These are phyloP conservation scores for Cremastinae sp. DNA, from an alignment of 2,888 invertebrate genomes.

Conservation along the genomic window DNA sequence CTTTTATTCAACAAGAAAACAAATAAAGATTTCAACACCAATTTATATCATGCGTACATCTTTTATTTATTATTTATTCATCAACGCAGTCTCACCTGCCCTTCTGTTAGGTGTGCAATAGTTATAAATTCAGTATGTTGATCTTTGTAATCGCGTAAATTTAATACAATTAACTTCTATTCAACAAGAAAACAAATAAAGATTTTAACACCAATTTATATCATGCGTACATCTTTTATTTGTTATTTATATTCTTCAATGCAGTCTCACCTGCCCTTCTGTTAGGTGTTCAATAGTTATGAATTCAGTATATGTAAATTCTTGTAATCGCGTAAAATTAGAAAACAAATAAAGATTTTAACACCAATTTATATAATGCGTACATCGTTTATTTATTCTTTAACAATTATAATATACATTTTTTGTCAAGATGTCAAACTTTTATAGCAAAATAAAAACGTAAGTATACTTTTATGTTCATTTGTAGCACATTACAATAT, in stretches of 20 bases:
- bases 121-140: conserved; percentile 57
- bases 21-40: too few species aligned
- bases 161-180: conserved; percentile 56
- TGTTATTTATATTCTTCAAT: conserved; percentile 40
- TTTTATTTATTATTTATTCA: too few species aligned
- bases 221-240: neutral
- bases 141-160: conserved; percentile 59
- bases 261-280: conserved; percentile 36
- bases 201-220: conserved; percentile 18
- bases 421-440: too few species aligned
- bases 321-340: conserved; percentile 59
- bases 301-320: conserved; percentile 56
- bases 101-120: conserved; percentile 52
- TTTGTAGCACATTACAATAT: too few species aligned
- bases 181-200: conserved; percentile 17
- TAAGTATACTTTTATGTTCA: too few species aligned
- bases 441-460: too few species aligned
- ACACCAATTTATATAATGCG: conserved; percentile 1
- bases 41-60: too few species aligned
- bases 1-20: too few species aligned
- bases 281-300: conserved; percentile 56
- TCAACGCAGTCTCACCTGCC: conserved; percentile 39
- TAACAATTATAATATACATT: too few species aligned
- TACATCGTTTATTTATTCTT: neutral
- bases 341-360: conserved; percentile 17